phyloP scores from a whole-genome alignment of 1,140 invertebrate genomes.

The Lutraria rhynchaena region DNA sequence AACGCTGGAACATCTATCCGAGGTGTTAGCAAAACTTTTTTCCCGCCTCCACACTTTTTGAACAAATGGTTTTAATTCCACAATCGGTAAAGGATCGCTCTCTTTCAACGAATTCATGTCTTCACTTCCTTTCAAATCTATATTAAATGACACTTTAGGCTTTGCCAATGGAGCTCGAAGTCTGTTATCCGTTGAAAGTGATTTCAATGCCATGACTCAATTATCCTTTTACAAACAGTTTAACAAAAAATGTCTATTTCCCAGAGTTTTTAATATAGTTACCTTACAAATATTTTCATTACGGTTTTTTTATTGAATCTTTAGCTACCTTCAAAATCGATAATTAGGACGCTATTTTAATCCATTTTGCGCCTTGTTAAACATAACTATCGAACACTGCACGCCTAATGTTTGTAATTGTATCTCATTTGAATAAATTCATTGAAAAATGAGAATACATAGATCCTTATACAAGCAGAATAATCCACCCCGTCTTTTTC shows the following conservation, averaged over 20 bases:
- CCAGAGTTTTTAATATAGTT: not conserved
- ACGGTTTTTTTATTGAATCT: no score
- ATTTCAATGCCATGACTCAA: slow-evolving; percentile 28
- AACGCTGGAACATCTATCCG: slow-evolving; percentile 51
- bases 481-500: no score
- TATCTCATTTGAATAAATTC: no score
- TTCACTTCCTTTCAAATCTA: not conserved
- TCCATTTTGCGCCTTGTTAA: no score
- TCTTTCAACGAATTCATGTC: slow-evolving; percentile 9
- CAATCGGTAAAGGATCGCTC: slow-evolving; percentile 66
- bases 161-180: not conserved
- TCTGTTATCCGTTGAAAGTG: slow-evolving; percentile 9
- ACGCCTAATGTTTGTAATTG: no score
- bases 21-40: slow-evolving; percentile 64
- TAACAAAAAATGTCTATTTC: not conserved
- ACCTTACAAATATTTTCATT: no score
- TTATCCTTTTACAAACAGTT: not conserved
- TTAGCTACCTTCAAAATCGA: no score
- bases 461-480: no score
- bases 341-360: no score
- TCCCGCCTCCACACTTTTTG: slow-evolving; percentile 70
- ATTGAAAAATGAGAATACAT: no score
- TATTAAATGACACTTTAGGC: slow-evolving; percentile 50
- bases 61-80: slow-evolving; percentile 70
- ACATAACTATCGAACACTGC: no score